Evolutionary conservation across 1,140 invertebrate genomes (phyloP).

Genomic region (Diplogasteroides magnus): DNA sequence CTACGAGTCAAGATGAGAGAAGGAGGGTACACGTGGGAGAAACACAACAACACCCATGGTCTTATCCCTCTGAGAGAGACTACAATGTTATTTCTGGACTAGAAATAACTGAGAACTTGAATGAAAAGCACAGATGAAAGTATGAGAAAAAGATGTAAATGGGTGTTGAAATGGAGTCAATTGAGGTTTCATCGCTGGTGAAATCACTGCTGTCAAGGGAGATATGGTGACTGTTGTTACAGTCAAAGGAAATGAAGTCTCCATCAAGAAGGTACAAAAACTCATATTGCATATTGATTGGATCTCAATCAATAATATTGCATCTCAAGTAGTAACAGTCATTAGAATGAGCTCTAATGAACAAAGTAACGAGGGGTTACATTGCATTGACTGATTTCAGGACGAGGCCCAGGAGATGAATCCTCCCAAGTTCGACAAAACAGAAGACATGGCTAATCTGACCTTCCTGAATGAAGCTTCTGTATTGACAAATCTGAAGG

Average conservation of each 20-base stretch:
- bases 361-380: not conserved
- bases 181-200: constrained; percentile 76
- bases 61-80: no score
- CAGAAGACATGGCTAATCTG: constrained; percentile 99
- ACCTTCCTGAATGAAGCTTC: constrained; percentile 99
- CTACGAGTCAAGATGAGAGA: no score
- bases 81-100: no score
- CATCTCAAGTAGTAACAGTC: no score
- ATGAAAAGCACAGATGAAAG: not conserved
- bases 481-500: constrained; percentile 97
- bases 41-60: no score
- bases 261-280: constrained; percentile 38
- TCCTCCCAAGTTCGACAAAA: constrained; percentile 98
- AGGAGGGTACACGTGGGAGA: no score
- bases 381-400: constrained; percentile 60
- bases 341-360: no score
- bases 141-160: not conserved
- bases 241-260: constrained; percentile 72
- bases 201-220: constrained; percentile 95
- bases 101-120: no score
- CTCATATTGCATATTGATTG: not conserved
- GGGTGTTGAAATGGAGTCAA: not conserved
- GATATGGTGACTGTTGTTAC: constrained; percentile 83
- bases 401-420: constrained; percentile 99
- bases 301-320: no score